A percentile compares a stretch with the other conserved stretches of the same genome.
Evolutionary conservation across 2,888 invertebrate genomes (phyloP).

Genomic region (Tupiocoris notatus): DNA sequence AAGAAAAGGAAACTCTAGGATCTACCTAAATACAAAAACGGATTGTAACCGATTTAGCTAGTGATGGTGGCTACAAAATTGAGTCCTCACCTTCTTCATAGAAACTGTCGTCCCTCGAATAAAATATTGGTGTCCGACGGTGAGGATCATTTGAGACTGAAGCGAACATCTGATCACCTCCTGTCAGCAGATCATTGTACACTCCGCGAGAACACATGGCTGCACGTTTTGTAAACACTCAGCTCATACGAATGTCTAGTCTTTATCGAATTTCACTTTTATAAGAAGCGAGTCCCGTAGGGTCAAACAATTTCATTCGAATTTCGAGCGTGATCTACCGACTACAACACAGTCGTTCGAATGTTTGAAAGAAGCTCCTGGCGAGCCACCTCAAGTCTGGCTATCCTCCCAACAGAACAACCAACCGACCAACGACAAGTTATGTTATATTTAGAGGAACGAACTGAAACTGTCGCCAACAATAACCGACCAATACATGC

Average conservation of each 20-base stretch:
- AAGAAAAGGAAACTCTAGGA: too few relatives aligned
- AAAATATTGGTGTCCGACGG: conserved; percentile 24
- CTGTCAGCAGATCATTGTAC: conserved; percentile 15
- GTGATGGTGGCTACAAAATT: neutral
- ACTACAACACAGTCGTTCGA: neutral
- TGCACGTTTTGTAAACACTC: neutral
- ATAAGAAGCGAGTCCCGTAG: too few relatives aligned
- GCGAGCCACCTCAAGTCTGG: conserved; percentile 15
- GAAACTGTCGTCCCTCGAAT: conserved; percentile 28
- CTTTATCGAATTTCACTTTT: too few relatives aligned
- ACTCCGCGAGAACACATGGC: conserved; percentile 38
- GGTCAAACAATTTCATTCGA: too few relatives aligned
- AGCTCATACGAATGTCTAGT: neutral
- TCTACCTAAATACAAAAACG: too few relatives aligned
- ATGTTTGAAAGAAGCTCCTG: neutral
- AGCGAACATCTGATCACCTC: neutral
- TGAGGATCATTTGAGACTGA: neutral
- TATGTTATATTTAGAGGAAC: conserved; percentile 16
- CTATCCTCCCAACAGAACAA: conserved; percentile 11
- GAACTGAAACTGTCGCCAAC: conserved; percentile 17
- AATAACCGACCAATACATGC: conserved; percentile 23
- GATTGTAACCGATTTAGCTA: too few relatives aligned
- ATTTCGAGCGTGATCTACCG: too few relatives aligned
- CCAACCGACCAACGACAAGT: conserved; percentile 19
- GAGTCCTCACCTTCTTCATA: conserved; percentile 33